A percentile compares a stretch with the other conserved stretches of the same genome.
These are phyloP conservation scores for Eristalis pertinax DNA, from an alignment of 2,888 invertebrate genomes.

Conservation along the genomic window DNA sequence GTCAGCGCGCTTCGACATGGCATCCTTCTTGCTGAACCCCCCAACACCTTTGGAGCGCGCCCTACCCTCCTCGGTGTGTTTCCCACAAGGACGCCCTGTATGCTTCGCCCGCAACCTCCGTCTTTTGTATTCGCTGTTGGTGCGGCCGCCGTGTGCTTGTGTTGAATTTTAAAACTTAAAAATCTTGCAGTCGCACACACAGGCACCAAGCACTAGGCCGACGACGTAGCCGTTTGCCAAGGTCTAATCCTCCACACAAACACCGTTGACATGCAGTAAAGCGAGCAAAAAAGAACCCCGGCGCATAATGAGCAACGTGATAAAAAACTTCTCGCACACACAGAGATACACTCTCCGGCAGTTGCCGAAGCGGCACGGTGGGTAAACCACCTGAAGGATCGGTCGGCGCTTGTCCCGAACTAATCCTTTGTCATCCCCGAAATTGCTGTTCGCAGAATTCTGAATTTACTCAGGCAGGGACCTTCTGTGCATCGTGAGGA, in stretches of 20 bases:
- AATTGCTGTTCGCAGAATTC: constrained; percentile 41
- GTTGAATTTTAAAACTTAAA: constrained; percentile 41
- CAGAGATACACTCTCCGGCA: constrained; percentile 36
- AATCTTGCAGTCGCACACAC: constrained; percentile 5
- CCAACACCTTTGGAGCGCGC: constrained; percentile 1
- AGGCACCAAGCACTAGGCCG: constrained; percentile 13
- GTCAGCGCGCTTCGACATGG: constrained; percentile 16
- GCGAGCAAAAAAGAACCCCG: not conserved
- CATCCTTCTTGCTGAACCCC: constrained; percentile 20
- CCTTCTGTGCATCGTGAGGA: constrained; percentile 1
- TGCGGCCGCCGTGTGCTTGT: constrained; percentile 6
- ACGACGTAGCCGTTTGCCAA: constrained; percentile 40
- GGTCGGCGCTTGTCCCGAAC: not conserved
- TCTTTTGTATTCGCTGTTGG: constrained; percentile 14
- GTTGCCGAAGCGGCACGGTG: constrained; percentile 31
- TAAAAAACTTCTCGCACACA: constrained; percentile 4
- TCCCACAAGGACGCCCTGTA: constrained; percentile 13
- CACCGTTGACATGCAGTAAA: constrained; percentile 43
- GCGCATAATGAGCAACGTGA: constrained; percentile 43
- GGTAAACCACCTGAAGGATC: constrained; percentile 24
- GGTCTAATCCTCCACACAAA: constrained; percentile 60
- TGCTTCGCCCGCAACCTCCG: not conserved
- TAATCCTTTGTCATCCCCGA: constrained; percentile 31
- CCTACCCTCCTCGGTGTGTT: not conserved
- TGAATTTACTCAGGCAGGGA: constrained; percentile 27